Evolutionary conservation across 2,888 invertebrate species (phyloP), one percentile per base, ranked within the genome.

Genomic region (Matsumyia berberina): DNA sequence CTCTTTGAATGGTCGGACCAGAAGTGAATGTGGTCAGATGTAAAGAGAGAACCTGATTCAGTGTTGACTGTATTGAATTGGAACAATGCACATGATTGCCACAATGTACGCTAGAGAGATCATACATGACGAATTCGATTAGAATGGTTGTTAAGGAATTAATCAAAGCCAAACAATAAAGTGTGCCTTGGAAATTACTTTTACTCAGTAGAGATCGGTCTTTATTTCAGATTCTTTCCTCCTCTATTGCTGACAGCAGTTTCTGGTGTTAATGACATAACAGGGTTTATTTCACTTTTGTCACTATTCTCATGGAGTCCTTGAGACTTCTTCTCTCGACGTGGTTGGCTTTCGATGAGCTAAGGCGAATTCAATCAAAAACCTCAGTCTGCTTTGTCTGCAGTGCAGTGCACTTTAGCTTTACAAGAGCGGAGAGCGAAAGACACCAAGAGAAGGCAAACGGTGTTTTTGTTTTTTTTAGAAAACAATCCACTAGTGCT

Each of bases 271-370:
- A 44, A 29, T 29, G 49, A 35, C 58, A 58, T 66, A 44, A 60
- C 53, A 67, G 60, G 57, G 69, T 74, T 80, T 67, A 39, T 73
- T 67, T 58, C 42, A 66, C 79, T 60, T 70, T 62, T 7, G 49
- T 37, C 29, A 57, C 67, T 64, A 57, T 57, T 42, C 62, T 33
- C 35, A 60, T 49, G 53, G 57, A 51, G 60, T 72, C 60, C 82
- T 78, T 72, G 46, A 82, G 82, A 77, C 78, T 60, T n/a, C n/a
- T 70, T 53, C 35, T 51, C 31, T 37, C 19, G 11, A 39, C 57
- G 35, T 33, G 44, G 49, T 49, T 9, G 24, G 0, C 46, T 55
- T 57, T 76, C 37, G 46, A 72, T 42, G 35, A 57, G 55, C 39
- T 29, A 44, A 12, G 31, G 4, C 17, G 24, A 53, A 19, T 55